Base-by-base conservation (phyloP, 2,797 vertebrate genomes). In the Lepus townsendii region DNA sequence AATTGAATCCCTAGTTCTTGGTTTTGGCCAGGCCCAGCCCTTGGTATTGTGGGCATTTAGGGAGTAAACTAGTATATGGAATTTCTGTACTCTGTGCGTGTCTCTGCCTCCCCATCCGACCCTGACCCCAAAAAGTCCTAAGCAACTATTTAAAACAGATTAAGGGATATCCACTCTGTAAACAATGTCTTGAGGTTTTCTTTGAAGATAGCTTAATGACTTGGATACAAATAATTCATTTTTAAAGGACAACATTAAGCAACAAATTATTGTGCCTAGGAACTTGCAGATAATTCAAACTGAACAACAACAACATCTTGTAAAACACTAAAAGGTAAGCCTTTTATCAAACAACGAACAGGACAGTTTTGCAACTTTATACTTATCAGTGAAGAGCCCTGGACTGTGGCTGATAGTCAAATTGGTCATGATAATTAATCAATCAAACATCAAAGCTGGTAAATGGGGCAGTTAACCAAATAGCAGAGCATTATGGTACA, bases 191-290 rank as follows among this genome's bases (percentile, higher is more conserved):
- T 47, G 35, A 17, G 62, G 9, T 19, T 75, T 90, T 94, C 52
- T 77, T 71, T 75, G 47, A 93, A 89, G 62, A 90, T 90, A 82
- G 27, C 13, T 24, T 84, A 52, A 35, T 65, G 32, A 88, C 86
- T 72, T 87, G 42, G 38, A 87, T 54, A 60, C 24, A 93, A 91
- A 80, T 65, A 65, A n/a, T 52, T 62, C 2, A 73, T 69, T 73
- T 77, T 54, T 52, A 87, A 87, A 24, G 22, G 13, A 71, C 71
- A 89, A 73, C 13, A 72, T 63, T 30, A 84, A 73, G 10, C 75
- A 71, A 79, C 79, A 93, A 71, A 35, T 7, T 22, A 83, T 26
- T 60, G 3, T 86, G 69, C 54, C 73, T 65, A 16, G 66, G 47
- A 84, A 77, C 11, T 35, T 80, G 26, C 6, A 79, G 52, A 50